Conservation (phyloP, 35 echinoderm and acorn worm species). For the Apostichopus parvimensis region DNA sequence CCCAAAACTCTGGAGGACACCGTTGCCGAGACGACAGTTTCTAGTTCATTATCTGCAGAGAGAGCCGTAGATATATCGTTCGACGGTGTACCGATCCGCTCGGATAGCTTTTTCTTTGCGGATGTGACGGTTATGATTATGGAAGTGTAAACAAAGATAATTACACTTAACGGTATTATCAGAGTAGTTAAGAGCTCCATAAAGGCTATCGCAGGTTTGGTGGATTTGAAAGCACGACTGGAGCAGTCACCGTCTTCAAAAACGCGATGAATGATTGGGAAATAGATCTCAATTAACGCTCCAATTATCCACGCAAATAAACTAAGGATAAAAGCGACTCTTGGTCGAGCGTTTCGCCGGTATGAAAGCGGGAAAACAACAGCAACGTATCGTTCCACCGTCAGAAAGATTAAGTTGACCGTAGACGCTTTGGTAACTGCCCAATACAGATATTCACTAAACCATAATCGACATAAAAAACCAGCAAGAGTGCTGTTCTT, state of each 20-base stretch:
- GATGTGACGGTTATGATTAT: constrained; percentile 10
- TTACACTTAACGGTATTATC: neutral
- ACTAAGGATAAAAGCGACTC: constrained; percentile 16
- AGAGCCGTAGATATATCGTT: neutral
- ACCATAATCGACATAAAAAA: constrained; percentile 61
- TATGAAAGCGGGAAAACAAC: constrained; percentile 59
- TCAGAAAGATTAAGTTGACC: constrained; percentile 62
- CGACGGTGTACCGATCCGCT: neutral
- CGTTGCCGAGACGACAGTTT: neutral
- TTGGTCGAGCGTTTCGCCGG: neutral
- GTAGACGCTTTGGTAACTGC: constrained; percentile 36
- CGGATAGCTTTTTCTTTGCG: neutral
- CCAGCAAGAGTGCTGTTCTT: constrained; percentile 2
- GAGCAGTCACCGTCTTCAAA: constrained; percentile 27
- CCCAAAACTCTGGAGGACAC: neutral
- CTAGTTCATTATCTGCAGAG: neutral
- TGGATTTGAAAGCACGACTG: neutral
- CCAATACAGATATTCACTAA: constrained; percentile 65
- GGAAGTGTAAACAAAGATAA: constrained; percentile 43
- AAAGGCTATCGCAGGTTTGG: constrained; percentile 19
- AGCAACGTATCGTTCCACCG: constrained; percentile 65
- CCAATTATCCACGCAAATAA: constrained; percentile 54
- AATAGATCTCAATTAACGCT: constrained; percentile 14
- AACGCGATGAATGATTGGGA: constrained; percentile 31
- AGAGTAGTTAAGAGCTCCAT: constrained; percentile 6